Evolutionary conservation across 2,797 vertebrate genomes (phyloP), one percentile per base, ranked within the genome.

Genomic region (Fringilla coelebs): DNA sequence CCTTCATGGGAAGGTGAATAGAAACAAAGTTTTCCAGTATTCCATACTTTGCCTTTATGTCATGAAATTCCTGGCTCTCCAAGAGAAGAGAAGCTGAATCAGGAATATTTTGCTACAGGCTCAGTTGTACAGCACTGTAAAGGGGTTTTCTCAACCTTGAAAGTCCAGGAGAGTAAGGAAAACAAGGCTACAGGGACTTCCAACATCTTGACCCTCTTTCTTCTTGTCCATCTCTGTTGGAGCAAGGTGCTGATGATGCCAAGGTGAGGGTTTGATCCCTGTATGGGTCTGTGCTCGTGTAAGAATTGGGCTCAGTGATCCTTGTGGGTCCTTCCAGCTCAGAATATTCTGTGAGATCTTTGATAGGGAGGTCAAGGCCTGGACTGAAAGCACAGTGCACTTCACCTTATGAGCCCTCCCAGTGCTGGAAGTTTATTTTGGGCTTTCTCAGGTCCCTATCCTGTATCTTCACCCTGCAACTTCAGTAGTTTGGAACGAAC

Each of bases 401-500:
- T n/a, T 91, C 71, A 66, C 85, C 41, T 88, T 34, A n/a, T 48
- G 73, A 79, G 49, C 20, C 15, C 12, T 93, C 10, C 4, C 32
- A 49, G 49, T 48, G 55, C 68, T 80, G 62, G 54, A 24, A 72
- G 51, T 41, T 88, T 88, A 31, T 66, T 95, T 68, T 75, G 68
- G 49, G n/a, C 68, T 90, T 92, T 57, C 45, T 83, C 62, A 93
- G 70, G 34, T 65, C 19, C 51, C 63, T 46, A 7, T 74, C 48
- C 81, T 8, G 65, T 65, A 21, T 48, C 49, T 85, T 70, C 83
- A 76, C 34, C 9, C 28, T 57, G 32, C 52, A 60, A 43, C 89
- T 90, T 76, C 9, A 16, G 84, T 60, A 89, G 63, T 80, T 92
- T 63, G 77, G 63, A 80, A 77, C 38, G 65, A 92, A 40, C 78